A percentile compares a stretch with the other conserved stretches of the same genome.
Evolutionary conservation across 1,140 invertebrate genomes (phyloP).

Genomic region (Pogonomyrmex californicus): DNA sequence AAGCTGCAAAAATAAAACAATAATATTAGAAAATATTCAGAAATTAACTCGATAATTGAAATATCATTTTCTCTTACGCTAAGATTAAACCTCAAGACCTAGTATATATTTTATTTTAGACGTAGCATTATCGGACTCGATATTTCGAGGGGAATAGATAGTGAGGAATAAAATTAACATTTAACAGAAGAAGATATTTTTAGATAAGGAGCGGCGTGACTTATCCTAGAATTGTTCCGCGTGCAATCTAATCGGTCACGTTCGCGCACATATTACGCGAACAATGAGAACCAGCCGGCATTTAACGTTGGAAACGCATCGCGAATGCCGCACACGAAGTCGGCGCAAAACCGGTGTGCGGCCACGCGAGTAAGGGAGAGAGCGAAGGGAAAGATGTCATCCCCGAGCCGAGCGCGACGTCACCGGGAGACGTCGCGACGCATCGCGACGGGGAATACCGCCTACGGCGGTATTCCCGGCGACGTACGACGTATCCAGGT

Average conservation of each 20-base stretch:
- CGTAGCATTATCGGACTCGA: not conserved
- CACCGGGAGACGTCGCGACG: conserved; percentile 45
- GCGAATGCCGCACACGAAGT: conserved; percentile 2
- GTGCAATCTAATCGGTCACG: conserved; percentile 2
- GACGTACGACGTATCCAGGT: conserved; percentile 43
- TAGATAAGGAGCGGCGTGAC: not conserved
- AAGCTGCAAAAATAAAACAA: conserved; percentile 57
- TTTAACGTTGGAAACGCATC: conserved; percentile 24
- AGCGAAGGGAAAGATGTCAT: conserved; percentile 13
- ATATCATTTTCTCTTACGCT: not conserved
- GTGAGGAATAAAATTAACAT: not conserved
- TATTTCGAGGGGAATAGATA: not conserved
- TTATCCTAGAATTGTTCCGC: not conserved
- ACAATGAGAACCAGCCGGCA: not conserved
- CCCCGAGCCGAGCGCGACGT: not conserved
- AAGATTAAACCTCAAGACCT: not conserved
- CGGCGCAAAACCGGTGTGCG: not conserved
- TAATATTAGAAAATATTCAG: not conserved
- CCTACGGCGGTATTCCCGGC: conserved; percentile 52
- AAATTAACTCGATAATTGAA: not conserved
- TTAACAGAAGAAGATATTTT: not conserved
- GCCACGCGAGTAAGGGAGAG: not conserved
- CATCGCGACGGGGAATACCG: conserved; percentile 46
- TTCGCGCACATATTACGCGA: not conserved
- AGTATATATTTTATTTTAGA: not conserved